phyloP scores from a whole-genome alignment of 1,140 invertebrate genomes.

The Samia ricini region DNA sequence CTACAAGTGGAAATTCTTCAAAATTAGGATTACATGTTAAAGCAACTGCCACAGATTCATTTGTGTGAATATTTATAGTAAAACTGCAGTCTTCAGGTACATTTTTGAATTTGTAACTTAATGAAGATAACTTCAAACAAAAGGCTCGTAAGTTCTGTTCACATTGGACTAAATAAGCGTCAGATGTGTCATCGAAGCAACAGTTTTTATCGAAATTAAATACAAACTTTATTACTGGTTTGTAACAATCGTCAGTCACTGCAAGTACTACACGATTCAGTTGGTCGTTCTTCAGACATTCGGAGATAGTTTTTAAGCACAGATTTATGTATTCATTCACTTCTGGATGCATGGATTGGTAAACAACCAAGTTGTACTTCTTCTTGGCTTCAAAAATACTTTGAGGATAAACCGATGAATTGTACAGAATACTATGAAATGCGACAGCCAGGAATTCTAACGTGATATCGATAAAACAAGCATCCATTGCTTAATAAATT shows the following conservation, averaged over 20 bases:
- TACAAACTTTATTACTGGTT: slow-evolving; percentile 76
- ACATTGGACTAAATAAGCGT: slow-evolving; percentile 79
- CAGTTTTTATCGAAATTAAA: slow-evolving; percentile 73
- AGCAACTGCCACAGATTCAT: slow-evolving; percentile 74
- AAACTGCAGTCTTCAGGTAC: slow-evolving; percentile 77
- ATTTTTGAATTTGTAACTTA: slow-evolving; percentile 67
- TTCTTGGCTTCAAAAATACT: slow-evolving; percentile 79
- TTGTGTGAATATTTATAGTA: slow-evolving; percentile 77
- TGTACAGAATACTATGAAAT: slow-evolving; percentile 79
- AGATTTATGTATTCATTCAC: slow-evolving; percentile 80
- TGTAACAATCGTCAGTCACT: slow-evolving; percentile 44
- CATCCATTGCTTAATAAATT: slow-evolving; percentile 43
- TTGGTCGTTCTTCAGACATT: slow-evolving; percentile 66
- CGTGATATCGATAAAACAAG: slow-evolving; percentile 57
- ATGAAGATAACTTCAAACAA: slow-evolving; percentile 77
- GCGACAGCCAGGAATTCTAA: slow-evolving; percentile 80
- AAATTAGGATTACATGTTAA: slow-evolving; percentile 72
- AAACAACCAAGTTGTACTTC: slow-evolving; percentile 78
- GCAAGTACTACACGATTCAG: slow-evolving; percentile 73
- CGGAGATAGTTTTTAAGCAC: slow-evolving; percentile 65
- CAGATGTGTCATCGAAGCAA: slow-evolving; percentile 46
- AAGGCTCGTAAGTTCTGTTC: slow-evolving; percentile 80
- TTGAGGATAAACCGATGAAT: slow-evolving; percentile 78
- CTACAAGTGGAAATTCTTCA: slow-evolving; percentile 78
- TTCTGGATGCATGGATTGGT: slow-evolving; percentile 79